Evolutionary conservation across 2,888 invertebrate species (phyloP), one percentile per base, ranked within the genome.

Genomic region (Andrena marginata): DNA sequence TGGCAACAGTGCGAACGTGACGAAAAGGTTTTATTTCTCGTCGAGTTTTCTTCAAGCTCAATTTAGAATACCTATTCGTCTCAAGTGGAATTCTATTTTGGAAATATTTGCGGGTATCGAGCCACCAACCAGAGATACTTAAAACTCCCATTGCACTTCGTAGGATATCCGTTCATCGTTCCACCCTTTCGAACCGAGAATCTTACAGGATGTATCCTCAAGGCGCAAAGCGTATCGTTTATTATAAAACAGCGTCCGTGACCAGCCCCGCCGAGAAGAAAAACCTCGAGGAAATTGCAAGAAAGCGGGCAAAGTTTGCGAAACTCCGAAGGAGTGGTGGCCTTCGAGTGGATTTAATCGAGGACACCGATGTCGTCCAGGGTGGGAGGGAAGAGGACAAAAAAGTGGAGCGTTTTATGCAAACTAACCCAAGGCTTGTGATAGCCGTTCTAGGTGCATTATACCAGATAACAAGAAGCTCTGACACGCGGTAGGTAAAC

Each of bases 361-460:
- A 75, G 84, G 79, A 64, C 75, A 16, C 23, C 51, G 51, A 54
- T 31, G 69, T 60, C 65, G 73, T 68, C 74, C 42, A 42, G 42
- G 42, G 5, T 42, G 42, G 35, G 63, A 49, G 48, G 16, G 70
- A 51, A 26, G 29, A 48, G 20, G 42, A 8, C n/a, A 73, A 80
- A 84, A 80, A 87, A 78, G 67, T 74, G 72, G 70, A 68, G 70
- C 76, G 68, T 77, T 76, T 82, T 74, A 64, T 78, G 85, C 68
- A 64, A 87, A 86, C 77, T 51, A 65, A 73, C 29, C 26, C 86
- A 88, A 88, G 86, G 86, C 59, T n/a, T 49, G 23, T 33, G 16
- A 8, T 63, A 51, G 23, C 64, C 60, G 20, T 29, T 31, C 48
- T 59, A 31, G 42, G 42, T 42, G 42, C 51, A n/a, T 29, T 67